phyloP scores from a whole-genome alignment of 2,888 invertebrate species.

The Mactromeris polynyma region DNA sequence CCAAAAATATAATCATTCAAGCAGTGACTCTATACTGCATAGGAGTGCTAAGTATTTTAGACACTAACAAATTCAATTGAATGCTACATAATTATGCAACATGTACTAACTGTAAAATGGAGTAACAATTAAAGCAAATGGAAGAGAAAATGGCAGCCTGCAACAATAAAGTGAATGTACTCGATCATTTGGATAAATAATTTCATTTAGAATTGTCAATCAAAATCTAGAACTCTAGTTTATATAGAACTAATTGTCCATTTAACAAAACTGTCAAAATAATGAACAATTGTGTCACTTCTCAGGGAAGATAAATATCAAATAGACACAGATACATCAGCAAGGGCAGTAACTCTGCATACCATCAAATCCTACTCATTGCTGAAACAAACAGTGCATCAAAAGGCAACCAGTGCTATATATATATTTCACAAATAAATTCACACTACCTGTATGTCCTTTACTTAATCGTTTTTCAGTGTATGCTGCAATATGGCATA shows the following conservation, averaged over 20 bases:
- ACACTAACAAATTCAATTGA: too few relatives aligned
- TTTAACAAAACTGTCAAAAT: neutral
- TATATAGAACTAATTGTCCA: neutral
- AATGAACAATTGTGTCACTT: neutral
- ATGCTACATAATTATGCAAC: too few relatives aligned
- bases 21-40: neutral
- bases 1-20: neutral
- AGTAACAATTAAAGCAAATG: too few relatives aligned
- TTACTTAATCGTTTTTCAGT: neutral
- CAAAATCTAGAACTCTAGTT: too few relatives aligned
- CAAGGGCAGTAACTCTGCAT: neutral
- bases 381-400: neutral
- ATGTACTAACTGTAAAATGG: too few relatives aligned
- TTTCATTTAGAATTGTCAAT: too few relatives aligned
- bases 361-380: neutral
- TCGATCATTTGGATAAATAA: too few relatives aligned
- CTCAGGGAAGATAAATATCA: neutral
- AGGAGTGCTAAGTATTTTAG: too few relatives aligned
- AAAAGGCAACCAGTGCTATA: neutral
- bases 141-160: too few relatives aligned
- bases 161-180: too few relatives aligned
- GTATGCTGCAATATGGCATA: neutral
- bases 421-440: neutral
- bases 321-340: neutral
- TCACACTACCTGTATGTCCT: neutral